Evolutionary conservation across 2,113 vertebrate genomes (phyloP).

Genomic region (Brachionichthys hirsutus): DNA sequence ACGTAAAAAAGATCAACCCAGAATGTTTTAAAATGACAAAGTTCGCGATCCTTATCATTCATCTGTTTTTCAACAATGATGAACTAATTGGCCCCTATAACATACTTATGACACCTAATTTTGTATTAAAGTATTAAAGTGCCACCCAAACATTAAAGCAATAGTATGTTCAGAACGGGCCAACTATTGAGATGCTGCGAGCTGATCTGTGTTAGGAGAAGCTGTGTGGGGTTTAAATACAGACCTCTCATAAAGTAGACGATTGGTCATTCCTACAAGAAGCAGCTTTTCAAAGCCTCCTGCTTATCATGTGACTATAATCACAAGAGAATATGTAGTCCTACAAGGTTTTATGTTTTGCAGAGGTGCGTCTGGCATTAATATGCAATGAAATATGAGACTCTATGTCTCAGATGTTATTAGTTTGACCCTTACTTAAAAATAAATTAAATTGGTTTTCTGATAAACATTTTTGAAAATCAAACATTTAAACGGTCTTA

Average conservation of each 20-base stretch:
- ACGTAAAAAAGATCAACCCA: too few relatives aligned
- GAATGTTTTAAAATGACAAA: too few relatives aligned
- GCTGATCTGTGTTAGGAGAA: slow-evolving; percentile 31
- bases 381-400: slow-evolving; percentile 1
- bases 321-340: slow-evolving; percentile 14
- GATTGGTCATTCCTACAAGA: slow-evolving; percentile 16
- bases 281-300: slow-evolving; percentile 24
- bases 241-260: slow-evolving; percentile 39
- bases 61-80: too few relatives aligned
- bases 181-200: slow-evolving; percentile 54
- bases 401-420: too few relatives aligned
- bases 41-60: too few relatives aligned
- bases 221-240: slow-evolving; percentile 43
- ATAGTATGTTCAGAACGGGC: slow-evolving; percentile 36
- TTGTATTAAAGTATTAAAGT: slow-evolving; percentile 6
- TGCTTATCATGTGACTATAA: slow-evolving; percentile 27
- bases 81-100: too few relatives aligned
- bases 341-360: slow-evolving; percentile 1
- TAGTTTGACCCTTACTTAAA: too few relatives aligned
- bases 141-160: slow-evolving; percentile 22
- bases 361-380: not conserved
- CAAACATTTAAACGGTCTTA: too few relatives aligned
- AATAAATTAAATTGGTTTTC: too few relatives aligned
- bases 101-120: too few relatives aligned
- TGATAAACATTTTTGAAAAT: too few relatives aligned